These are phyloP conservation scores for Mastomys natalensis DNA, from an alignment of 2,113 vertebrate species.

Conservation along the genomic window DNA sequence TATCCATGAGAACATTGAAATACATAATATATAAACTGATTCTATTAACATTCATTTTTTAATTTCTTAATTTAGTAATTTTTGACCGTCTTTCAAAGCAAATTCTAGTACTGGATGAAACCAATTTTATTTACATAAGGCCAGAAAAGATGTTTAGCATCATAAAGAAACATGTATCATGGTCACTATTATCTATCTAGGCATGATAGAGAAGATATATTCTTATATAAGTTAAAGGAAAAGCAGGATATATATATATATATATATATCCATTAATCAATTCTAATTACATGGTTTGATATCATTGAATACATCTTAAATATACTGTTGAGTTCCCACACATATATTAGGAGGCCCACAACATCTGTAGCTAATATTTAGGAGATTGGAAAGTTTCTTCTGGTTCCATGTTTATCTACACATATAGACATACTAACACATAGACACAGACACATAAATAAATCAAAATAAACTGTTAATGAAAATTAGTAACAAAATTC, in stretches of 20 bases:
- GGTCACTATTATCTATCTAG: neutral
- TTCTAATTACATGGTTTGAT: neutral
- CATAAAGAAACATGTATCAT: neutral
- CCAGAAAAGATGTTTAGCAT: neutral
- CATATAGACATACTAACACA: too few species aligned
- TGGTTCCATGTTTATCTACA: too few species aligned
- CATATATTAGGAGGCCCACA: neutral
- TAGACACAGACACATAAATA: neutral
- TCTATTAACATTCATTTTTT: neutral
- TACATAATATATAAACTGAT: neutral
- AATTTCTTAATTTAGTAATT: neutral
- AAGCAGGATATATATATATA: neutral
- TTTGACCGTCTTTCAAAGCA: neutral
- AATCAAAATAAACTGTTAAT: too few species aligned
- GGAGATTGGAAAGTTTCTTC: too few species aligned
- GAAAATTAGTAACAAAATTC: neutral
- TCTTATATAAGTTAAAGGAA: neutral
- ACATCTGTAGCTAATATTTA: too few species aligned
- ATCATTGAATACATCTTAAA: neutral
- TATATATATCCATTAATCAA: neutral
- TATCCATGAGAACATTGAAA: neutral
- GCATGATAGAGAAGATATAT: neutral
- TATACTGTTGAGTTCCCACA: neutral
- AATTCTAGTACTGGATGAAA: neutral
- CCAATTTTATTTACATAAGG: neutral